Evolutionary conservation across 2,113 vertebrate species (phyloP), one percentile per base, ranked within the genome.

Genomic region (Riparia riparia): DNA sequence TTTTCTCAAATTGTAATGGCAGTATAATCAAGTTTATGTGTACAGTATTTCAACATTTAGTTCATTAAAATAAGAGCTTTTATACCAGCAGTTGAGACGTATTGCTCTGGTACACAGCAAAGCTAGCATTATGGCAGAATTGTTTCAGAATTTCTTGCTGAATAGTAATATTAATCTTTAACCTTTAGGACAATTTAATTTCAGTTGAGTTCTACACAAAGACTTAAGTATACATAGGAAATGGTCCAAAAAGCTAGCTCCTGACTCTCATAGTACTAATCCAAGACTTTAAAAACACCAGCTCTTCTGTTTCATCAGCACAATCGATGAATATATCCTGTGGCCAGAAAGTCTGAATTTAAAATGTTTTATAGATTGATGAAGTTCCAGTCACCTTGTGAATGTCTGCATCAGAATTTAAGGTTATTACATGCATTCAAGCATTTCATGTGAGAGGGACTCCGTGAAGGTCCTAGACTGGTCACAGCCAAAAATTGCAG

Each of bases 291-390:
- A 29, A 70, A 91, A 91, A 18, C 39, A 49, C 9, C 77, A 45
- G 26, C 21, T 94, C 94, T 95, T 91, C 68, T 89, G 29, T 91
- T 96, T 91, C 68, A 74, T 89, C 51, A 76, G 80, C 61, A 64
- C 20, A 86, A 76, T 93, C 74, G 79, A 53, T 81, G 53, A 78
- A 82, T 89, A 88, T 76, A 44, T 42, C 42, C 37, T n/a, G 32
- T 5, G 4, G 56, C 84, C 88, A 64, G 66, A 92, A 94, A 44
- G 39, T 66, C 65, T 90, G 44, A 74, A 73, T 94, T 86, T 73
- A 63, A 94, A 87, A 58, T 20, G 3, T 47, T 90, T 90, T 68
- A 60, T 65, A 84, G 70, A 56, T 13, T 32, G 50, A 31, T 86
- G 63, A 80, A 78, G 24, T 51, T 92, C 29, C 44, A 85, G 19